phyloP scores from a whole-genome alignment of 2,797 vertebrate genomes.

The Phoxinus dragarum region DNA sequence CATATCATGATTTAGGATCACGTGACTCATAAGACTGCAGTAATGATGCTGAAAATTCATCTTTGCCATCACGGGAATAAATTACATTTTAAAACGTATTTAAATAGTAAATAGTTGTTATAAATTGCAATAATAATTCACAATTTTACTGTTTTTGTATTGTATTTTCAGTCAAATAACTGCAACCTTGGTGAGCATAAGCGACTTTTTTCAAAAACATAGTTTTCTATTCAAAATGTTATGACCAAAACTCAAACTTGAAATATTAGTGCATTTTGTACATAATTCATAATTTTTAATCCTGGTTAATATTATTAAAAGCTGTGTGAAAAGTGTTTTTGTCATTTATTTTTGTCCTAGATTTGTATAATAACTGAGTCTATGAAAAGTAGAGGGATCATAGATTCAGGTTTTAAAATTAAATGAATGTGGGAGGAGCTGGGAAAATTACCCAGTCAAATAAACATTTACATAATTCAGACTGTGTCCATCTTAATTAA shows the following conservation, averaged over 20 bases:
- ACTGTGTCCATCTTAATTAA: conserved; percentile 11
- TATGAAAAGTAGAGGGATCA: neutral
- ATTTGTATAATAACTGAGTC: neutral
- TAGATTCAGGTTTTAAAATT: neutral
- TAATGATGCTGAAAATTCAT: too few species aligned
- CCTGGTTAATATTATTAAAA: neutral
- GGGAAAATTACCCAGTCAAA: neutral
- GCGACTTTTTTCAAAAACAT: neutral
- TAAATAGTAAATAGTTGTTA: neutral
- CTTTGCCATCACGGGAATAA: neutral
- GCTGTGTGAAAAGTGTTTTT: neutral
- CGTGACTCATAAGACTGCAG: neutral
- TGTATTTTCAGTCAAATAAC: neutral
- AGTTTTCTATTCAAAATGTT: neutral
- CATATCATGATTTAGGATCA: neutral
- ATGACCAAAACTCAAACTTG: neutral
- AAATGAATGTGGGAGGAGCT: neutral
- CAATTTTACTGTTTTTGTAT: neutral
- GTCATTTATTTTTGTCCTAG: neutral
- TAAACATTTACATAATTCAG: conserved; percentile 15
- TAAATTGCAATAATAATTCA: neutral
- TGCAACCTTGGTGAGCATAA: neutral
- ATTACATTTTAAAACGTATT: neutral
- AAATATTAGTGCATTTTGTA: neutral
- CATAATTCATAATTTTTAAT: neutral